phyloP scores from a whole-genome alignment of 2,113 vertebrate genomes.

The Chelonoidis abingdonii region DNA sequence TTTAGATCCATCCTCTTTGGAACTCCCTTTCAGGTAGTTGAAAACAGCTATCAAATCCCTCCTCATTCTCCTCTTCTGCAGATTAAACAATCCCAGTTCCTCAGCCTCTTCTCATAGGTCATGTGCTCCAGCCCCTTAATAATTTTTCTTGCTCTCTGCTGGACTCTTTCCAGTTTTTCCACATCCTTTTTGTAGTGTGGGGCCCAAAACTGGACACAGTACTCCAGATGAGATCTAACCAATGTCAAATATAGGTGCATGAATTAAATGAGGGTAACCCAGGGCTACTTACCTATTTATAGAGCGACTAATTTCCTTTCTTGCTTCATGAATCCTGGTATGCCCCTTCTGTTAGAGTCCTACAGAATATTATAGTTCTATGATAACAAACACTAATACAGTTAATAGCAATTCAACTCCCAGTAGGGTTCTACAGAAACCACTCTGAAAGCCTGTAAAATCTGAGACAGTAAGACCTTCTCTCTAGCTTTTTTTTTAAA shows the following conservation, averaged over 20 bases:
- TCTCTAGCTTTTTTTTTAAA: background rate
- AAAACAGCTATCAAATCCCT: no score
- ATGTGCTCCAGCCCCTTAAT: no score
- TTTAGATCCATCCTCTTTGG: no score
- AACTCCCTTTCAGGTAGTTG: no score
- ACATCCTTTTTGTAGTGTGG: no score
- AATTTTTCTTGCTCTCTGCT: no score
- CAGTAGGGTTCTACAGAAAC: background rate
- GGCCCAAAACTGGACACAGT: no score
- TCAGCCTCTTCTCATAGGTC: no score
- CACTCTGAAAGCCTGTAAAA: background rate
- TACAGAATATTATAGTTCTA: background rate
- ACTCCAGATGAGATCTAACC: no score
- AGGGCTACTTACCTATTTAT: background rate
- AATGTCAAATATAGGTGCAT: background rate
- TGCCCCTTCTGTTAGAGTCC: background rate
- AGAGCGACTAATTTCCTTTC: background rate
- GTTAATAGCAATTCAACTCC: background rate
- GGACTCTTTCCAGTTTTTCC: no score
- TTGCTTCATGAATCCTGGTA: background rate
- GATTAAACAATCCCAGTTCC: no score
- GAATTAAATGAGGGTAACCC: background rate
- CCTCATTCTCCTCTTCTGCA: no score
- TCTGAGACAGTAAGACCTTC: background rate
- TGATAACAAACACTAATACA: background rate